Evolutionary conservation across 2,797 vertebrate genomes (phyloP).

Genomic region (Babyrousa celebensis): DNA sequence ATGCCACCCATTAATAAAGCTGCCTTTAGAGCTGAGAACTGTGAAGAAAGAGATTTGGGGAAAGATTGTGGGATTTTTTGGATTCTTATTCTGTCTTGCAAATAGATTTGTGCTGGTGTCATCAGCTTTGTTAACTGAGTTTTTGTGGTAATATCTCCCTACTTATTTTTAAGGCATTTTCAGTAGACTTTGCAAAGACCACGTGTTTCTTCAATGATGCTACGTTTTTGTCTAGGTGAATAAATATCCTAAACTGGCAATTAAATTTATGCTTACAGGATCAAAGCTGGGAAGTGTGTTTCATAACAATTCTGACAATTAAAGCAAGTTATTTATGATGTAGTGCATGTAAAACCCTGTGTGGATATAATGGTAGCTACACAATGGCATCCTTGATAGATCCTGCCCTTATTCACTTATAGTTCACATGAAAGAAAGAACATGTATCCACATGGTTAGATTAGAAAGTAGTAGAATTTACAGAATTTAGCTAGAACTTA

Average conservation of each 20-base stretch:
- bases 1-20: conserved; percentile 20
- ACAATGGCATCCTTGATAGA: not conserved
- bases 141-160: conserved; percentile 15
- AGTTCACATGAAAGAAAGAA: not conserved
- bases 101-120: conserved; percentile 5
- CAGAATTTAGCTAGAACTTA: not conserved
- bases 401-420: not conserved
- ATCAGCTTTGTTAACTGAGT: not conserved
- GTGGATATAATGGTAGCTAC: not conserved
- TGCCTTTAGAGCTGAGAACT: not conserved
- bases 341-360: not conserved
- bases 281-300: conserved; percentile 29
- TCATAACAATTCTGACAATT: conserved; percentile 3
- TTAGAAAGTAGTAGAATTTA: conserved; percentile 6
- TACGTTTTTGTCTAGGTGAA: not conserved
- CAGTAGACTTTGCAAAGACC: not conserved
- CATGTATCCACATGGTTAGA: not conserved
- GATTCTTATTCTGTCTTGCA: not conserved
- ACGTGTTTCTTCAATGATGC: not conserved
- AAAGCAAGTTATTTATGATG: not conserved
- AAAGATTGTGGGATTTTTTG: not conserved
- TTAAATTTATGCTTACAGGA: not conserved
- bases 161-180: conserved; percentile 56
- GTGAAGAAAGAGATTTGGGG: conserved; percentile 15
- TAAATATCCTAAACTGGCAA: conserved; percentile 2